Percentiles rank a stretch among this genome's conserved stretches.
phyloP scores from a whole-genome alignment of 2,797 vertebrate species.

The Macropus fuliginosus region DNA sequence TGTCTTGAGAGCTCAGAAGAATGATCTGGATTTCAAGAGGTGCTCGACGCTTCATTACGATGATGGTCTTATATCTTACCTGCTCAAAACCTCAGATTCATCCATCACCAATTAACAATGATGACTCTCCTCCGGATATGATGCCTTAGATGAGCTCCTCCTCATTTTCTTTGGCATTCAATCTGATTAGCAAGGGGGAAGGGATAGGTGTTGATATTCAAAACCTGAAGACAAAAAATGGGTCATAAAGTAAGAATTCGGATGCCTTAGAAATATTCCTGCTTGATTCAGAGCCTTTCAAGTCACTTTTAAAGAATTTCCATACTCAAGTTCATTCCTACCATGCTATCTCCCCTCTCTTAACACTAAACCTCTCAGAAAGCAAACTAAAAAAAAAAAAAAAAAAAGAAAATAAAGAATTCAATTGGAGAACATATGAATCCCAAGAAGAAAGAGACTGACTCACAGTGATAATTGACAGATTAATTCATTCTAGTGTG shows the following conservation, averaged over 20 bases:
- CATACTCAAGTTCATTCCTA: neutral
- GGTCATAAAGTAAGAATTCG: neutral
- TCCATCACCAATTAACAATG: neutral
- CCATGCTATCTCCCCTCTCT: neutral
- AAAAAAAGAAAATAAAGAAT: neutral
- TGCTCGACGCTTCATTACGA: neutral
- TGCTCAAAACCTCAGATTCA: neutral
- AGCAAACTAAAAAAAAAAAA: neutral
- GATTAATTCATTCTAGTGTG: neutral
- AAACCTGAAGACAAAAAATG: neutral
- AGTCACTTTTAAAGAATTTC: neutral
- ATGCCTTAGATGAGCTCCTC: neutral
- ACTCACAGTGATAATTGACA: neutral
- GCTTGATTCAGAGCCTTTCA: neutral
- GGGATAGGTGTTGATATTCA: neutral
- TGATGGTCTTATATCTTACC: neutral
- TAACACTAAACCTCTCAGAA: conserved; percentile 7
- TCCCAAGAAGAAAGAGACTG: conserved; percentile 10
- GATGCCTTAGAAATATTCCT: neutral
- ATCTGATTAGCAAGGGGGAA: neutral
- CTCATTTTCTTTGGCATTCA: neutral
- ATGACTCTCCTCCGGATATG: neutral
- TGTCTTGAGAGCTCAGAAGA: neutral
- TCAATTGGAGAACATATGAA: neutral
- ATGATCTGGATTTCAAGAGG: conserved; percentile 49